Conservation (phyloP, 2,888 invertebrate genomes). For the Coenonympha arcania region DNA sequence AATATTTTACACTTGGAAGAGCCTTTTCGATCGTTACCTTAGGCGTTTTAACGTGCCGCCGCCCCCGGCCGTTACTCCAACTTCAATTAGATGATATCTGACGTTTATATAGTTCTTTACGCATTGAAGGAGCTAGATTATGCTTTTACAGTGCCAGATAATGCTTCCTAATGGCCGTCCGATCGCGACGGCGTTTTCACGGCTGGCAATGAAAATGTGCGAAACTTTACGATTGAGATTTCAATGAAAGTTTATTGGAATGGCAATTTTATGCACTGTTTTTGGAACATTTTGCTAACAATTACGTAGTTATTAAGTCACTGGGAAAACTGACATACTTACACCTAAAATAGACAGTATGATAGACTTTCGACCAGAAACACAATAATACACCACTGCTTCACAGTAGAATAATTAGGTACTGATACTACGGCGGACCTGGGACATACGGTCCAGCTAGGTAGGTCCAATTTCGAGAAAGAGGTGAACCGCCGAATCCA, state of each 20-base stretch:
- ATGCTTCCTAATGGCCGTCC: conserved; percentile 63
- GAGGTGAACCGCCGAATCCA: no score
- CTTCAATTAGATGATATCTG: conserved; percentile 73
- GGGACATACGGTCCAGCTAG: no score
- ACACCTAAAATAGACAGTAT: no score
- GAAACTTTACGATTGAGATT: conserved; percentile 51
- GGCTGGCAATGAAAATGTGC: conserved; percentile 64
- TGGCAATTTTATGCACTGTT: neutral
- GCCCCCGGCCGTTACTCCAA: conserved; percentile 49
- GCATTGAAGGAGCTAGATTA: conserved; percentile 66
- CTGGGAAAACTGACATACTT: no score
- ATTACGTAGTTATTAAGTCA: neutral
- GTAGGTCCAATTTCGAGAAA: no score
- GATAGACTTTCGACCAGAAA: no score
- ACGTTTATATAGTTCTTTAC: conserved; percentile 73
- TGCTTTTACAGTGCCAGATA: conserved; percentile 60
- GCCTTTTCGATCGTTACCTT: conserved; percentile 56
- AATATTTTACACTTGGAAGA: conserved; percentile 63
- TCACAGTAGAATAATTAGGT: no score
- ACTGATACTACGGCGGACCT: no score
- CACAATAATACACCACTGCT: no score
- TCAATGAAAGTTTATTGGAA: conserved; percentile 30
- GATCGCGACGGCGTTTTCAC: conserved; percentile 62
- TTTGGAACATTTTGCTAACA: neutral
- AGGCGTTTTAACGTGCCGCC: conserved; percentile 57